Percentiles rank a stretch among this genome's conserved stretches.
phyloP scores from a whole-genome alignment of 2,113 vertebrate species.

The Tragulus kanchil region DNA sequence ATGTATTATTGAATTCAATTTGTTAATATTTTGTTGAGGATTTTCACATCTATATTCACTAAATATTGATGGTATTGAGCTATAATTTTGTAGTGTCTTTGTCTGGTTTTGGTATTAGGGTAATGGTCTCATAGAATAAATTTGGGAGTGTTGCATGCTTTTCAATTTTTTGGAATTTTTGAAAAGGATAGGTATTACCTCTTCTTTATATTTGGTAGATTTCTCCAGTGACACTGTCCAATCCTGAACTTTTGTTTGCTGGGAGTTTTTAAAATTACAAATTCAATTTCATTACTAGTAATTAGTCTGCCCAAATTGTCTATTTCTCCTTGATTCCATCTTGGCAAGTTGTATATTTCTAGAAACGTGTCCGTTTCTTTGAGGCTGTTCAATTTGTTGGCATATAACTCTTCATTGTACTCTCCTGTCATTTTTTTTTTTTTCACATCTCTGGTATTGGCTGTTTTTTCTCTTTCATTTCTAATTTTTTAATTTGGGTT shows the following conservation, averaged over 20 bases:
- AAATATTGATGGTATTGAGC: not conserved
- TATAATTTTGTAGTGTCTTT: not conserved
- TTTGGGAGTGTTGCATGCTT: not conserved
- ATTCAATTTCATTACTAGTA: not conserved
- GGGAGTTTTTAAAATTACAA: not conserved
- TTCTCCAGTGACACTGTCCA: not conserved
- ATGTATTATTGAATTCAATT: not conserved
- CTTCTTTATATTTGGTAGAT: not conserved
- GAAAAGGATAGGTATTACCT: not conserved
- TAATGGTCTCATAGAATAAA: not conserved
- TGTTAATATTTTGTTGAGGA: not conserved
- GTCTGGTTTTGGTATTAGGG: not conserved
- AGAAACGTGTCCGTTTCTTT: not conserved
- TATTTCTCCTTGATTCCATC: not conserved
- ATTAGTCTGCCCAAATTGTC: not conserved
- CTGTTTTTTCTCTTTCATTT: not conserved
- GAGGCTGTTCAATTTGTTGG: not conserved
- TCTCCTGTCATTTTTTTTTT: not conserved
- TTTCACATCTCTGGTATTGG: not conserved
- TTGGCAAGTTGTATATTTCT: not conserved
- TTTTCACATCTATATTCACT: not conserved
- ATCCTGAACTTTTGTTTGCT: not conserved
- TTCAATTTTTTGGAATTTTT: not conserved
- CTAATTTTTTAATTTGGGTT: not conserved
- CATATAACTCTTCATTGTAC: not conserved